Evolutionary conservation across 2,888 invertebrate species (phyloP), one percentile per base, ranked within the genome.

Genomic region (Platycnemis pennipes): DNA sequence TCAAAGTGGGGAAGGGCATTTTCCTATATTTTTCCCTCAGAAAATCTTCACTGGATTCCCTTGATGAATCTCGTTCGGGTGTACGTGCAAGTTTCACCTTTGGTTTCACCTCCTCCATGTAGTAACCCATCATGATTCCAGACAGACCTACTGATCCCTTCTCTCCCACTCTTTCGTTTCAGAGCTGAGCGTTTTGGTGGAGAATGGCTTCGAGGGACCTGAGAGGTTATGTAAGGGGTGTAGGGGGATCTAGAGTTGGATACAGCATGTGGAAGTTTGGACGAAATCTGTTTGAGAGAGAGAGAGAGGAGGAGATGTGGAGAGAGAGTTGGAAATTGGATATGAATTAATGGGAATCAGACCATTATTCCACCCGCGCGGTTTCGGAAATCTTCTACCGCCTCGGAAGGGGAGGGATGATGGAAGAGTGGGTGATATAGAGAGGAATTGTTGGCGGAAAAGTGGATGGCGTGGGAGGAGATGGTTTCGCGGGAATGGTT

Each of bases 301-400:
- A 42, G n/a, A 46, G 88, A 46, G 77, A 53, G 53, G 53, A 69
- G 63, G 91, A 63, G 69, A 91, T 91, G n/a, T n/a, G n/a, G n/a
- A n/a, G n/a, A 46, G 88, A 46, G 77, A 53, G 53, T 89, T 91
- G 63, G 91, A 63, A 91, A 91, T 91, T 91, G 69, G 91, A 69
- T 91, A 91, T 91, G 91, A 91, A 91, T 91, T 91, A 91, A 91
- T 91, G 91, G 63, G 63, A 91, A 91, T 91, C 89, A 91, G 63
- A 44, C 91, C 91, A 91, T 91, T 91, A 91, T 91, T 91, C 69
- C 91, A 56, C 44, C 45, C 91, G 63, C 63, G 91, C 37, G 91
- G 91, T 37, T 69, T 69, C 63, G 44, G 63, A 91, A 91, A 91
- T 91, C 91, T 91, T 63, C 91, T 63, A 42, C n/a, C n/a, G n/a